Evolutionary conservation across 2,797 vertebrate genomes (phyloP).

Genomic region (Macrochelys suwanniensis): DNA sequence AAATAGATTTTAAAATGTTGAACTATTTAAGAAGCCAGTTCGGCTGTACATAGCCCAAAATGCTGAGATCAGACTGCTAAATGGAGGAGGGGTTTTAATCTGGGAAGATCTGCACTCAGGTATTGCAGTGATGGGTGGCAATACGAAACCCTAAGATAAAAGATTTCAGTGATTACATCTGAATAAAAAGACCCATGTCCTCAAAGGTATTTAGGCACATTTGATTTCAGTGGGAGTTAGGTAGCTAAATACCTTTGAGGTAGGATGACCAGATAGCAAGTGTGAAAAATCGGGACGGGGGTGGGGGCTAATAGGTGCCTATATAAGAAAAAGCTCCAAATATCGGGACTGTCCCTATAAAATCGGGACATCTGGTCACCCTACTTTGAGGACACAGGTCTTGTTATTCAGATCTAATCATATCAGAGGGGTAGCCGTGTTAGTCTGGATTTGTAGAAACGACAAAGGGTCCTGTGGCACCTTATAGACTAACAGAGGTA

Average conservation of each 20-base stretch:
- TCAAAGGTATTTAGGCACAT: not conserved
- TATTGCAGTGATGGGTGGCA: not conserved
- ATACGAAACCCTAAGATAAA: not conserved
- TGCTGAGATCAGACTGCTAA: constrained; percentile 30
- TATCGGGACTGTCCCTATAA: too few relatives aligned
- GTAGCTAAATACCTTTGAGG: not conserved
- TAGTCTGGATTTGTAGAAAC: too few relatives aligned
- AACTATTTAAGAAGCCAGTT: not conserved
- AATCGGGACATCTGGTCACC: too few relatives aligned
- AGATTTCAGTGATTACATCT: not conserved
- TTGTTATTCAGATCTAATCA: too few relatives aligned
- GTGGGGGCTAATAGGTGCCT: too few relatives aligned
- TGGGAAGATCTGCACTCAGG: not conserved
- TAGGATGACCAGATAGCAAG: too few relatives aligned
- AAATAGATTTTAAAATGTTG: not conserved
- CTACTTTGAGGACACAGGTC: too few relatives aligned
- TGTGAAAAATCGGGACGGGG: too few relatives aligned
- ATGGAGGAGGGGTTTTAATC: constrained; percentile 47
- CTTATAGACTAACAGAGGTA: too few relatives aligned
- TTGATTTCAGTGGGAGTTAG: not conserved
- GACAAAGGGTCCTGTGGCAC: too few relatives aligned
- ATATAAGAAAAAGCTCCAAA: too few relatives aligned
- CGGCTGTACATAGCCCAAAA: constrained; percentile 1
- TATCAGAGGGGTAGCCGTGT: too few relatives aligned
- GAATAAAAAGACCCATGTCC: not conserved